Evolutionary conservation across 2,888 invertebrate species (phyloP).

Genomic region (Eupithecia pulchellata): DNA sequence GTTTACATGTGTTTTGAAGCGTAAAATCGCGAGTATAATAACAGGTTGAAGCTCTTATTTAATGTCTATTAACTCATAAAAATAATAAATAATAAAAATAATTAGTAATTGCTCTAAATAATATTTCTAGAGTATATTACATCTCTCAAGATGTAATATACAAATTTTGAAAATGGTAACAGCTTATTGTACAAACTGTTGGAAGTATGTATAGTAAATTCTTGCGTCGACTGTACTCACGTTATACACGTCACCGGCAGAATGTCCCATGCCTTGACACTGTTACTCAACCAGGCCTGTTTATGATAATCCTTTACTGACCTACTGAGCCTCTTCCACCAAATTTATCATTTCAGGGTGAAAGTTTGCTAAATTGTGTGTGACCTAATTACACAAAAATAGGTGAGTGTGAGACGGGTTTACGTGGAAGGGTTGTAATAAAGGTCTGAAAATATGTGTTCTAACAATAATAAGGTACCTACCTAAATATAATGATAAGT

Average conservation of each 20-base stretch:
- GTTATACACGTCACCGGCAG: slow-evolving; percentile 12
- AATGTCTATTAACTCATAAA: too few species aligned
- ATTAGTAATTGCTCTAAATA: too few species aligned
- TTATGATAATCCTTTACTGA: slow-evolving; percentile 33
- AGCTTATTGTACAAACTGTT: not conserved
- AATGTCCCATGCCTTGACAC: slow-evolving; percentile 30
- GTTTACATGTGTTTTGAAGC: too few species aligned
- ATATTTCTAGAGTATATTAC: not conserved
- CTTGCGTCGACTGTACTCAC: not conserved
- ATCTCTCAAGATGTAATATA: not conserved
- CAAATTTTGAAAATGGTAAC: not conserved
- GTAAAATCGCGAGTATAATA: not conserved
- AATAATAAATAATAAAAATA: too few species aligned
- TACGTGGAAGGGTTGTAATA: not conserved
- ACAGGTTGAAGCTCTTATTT: not conserved
- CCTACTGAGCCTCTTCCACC: slow-evolving; percentile 13
- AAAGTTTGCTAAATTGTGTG: slow-evolving; percentile 6
- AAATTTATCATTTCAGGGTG: not conserved
- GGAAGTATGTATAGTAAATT: not conserved
- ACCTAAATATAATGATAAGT: not conserved
- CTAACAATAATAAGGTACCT: too few species aligned
- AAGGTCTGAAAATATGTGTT: not conserved
- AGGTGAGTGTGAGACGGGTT: not conserved
- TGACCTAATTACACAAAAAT: slow-evolving; percentile 3
- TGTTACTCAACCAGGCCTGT: slow-evolving; percentile 16